Conservation (phyloP, 2,888 invertebrate genomes). For the Cecidostiba fungosa region DNA sequence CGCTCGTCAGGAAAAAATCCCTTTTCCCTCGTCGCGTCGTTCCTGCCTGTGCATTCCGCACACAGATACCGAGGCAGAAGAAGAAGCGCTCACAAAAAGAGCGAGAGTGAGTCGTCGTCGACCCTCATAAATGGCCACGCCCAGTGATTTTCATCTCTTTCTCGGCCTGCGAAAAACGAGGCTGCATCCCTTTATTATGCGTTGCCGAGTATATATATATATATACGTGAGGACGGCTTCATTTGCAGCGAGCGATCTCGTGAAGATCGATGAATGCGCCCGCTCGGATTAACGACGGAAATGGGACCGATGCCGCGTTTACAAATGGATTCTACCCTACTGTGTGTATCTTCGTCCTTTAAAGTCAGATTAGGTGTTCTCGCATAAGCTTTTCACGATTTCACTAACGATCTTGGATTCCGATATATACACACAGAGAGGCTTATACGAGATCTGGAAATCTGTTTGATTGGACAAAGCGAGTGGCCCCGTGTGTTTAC, state of each 20-base stretch:
- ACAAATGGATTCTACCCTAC: slow-evolving; percentile 40
- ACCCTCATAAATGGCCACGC: slow-evolving; percentile 52
- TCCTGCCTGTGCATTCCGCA: not conserved
- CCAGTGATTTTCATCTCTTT: slow-evolving; percentile 67
- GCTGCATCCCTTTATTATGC: slow-evolving; percentile 51
- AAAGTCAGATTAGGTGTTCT: slow-evolving; percentile 44
- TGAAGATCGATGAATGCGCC: slow-evolving; percentile 44
- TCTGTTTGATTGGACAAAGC: not conserved
- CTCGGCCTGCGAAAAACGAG: slow-evolving; percentile 57
- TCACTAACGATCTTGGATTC: slow-evolving; percentile 38
- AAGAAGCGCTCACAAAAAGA: slow-evolving; percentile 5
- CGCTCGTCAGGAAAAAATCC: slow-evolving; percentile 62
- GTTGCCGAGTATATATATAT: slow-evolving; percentile 7
- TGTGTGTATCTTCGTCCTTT: slow-evolving; percentile 37
- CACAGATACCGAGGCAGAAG: not conserved
- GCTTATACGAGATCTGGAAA: not conserved
- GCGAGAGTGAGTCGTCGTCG: slow-evolving; percentile 18
- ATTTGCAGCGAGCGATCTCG: slow-evolving; percentile 37
- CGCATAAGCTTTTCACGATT: not conserved
- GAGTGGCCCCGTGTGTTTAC: slow-evolving; percentile 15
- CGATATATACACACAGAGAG: not conserved
- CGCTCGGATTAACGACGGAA: slow-evolving; percentile 35
- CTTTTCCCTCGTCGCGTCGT: slow-evolving; percentile 62
- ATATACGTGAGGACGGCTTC: slow-evolving; percentile 29
- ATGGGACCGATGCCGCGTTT: not conserved